Percentiles rank a stretch among this genome's conserved stretches.
Evolutionary conservation across 2,888 invertebrate species (phyloP).

Genomic region (Phrixothrix hirtus): DNA sequence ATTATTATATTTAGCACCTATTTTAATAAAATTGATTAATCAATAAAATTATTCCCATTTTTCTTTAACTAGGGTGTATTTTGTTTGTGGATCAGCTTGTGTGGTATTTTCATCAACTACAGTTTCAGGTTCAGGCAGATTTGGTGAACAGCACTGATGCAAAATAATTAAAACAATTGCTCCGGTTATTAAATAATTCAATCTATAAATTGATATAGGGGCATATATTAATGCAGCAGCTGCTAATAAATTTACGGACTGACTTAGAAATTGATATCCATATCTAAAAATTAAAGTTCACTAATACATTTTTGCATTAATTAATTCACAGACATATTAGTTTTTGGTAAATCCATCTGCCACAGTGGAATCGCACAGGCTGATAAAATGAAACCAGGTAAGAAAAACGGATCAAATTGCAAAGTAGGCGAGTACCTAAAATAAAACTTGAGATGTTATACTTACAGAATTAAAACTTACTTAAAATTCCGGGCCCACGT

Average conservation of each 20-base stretch:
- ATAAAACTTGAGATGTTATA: too few species aligned
- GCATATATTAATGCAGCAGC: slow-evolving; percentile 63
- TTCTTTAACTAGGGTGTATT: slow-evolving; percentile 36
- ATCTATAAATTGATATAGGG: slow-evolving; percentile 63
- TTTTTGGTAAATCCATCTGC: slow-evolving; percentile 68
- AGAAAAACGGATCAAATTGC: slow-evolving; percentile 66
- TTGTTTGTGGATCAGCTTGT: slow-evolving; percentile 25
- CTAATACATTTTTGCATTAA: background rate
- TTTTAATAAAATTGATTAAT: too few species aligned
- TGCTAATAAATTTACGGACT: slow-evolving; percentile 61
- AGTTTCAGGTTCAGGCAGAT: slow-evolving; percentile 60
- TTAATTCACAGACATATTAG: slow-evolving; percentile 64
- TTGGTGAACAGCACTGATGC: slow-evolving; percentile 61
- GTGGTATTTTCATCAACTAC: slow-evolving; percentile 56
- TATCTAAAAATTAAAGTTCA: slow-evolving; percentile 54
- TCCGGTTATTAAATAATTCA: slow-evolving; percentile 63
- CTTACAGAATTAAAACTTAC: too few species aligned
- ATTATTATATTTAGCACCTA: too few species aligned
- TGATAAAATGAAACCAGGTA: slow-evolving; percentile 63
- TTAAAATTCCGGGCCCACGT: slow-evolving; percentile 82
- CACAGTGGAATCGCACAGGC: slow-evolving; percentile 66
- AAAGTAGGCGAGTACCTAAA: slow-evolving; percentile 60
- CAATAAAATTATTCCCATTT: slow-evolving; percentile 39
- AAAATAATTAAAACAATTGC: slow-evolving; percentile 61
- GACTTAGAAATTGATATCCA: slow-evolving; percentile 56